Percentiles rank a stretch among this genome's conserved stretches.
These are phyloP conservation scores for Irena cyanogastra DNA, from an alignment of 2,113 vertebrate genomes.

Conservation along the genomic window DNA sequence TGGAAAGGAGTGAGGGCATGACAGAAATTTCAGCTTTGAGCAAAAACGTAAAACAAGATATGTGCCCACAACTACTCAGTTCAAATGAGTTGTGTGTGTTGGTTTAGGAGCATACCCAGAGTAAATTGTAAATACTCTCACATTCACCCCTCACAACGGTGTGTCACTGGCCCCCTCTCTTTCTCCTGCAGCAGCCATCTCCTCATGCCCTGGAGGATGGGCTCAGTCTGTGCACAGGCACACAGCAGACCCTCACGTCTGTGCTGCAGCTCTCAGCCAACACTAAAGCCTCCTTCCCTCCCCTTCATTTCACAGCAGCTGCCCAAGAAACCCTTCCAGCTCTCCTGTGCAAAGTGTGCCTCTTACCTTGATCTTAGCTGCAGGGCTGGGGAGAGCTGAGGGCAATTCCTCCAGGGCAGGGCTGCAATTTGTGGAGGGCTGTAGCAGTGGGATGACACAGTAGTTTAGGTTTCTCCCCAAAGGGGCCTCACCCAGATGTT, in stretches of 20 bases:
- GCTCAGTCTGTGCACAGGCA: neutral
- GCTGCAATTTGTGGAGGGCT: rapidly evolving
- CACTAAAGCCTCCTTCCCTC: neutral
- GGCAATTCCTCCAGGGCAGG: neutral
- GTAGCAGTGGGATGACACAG: too few species aligned
- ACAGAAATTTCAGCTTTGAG: neutral
- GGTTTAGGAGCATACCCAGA: neutral
- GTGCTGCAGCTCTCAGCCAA: neutral
- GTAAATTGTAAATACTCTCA: neutral
- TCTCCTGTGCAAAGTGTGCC: neutral
- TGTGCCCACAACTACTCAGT: rapidly evolving
- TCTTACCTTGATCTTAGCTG: neutral
- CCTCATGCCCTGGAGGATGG: neutral
- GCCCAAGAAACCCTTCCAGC: neutral
- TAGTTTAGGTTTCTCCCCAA: too few species aligned
- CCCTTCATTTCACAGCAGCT: neutral
- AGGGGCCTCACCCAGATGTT: too few species aligned
- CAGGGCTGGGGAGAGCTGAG: neutral
- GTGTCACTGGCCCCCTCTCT: neutral
- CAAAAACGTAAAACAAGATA: neutral
- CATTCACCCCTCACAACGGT: neutral
- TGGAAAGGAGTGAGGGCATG: neutral
- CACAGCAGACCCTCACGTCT: neutral
- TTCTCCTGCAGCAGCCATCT: neutral
- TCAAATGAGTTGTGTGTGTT: neutral